phyloP scores from a whole-genome alignment of 2,113 vertebrate species.

The Labrus mixtus region DNA sequence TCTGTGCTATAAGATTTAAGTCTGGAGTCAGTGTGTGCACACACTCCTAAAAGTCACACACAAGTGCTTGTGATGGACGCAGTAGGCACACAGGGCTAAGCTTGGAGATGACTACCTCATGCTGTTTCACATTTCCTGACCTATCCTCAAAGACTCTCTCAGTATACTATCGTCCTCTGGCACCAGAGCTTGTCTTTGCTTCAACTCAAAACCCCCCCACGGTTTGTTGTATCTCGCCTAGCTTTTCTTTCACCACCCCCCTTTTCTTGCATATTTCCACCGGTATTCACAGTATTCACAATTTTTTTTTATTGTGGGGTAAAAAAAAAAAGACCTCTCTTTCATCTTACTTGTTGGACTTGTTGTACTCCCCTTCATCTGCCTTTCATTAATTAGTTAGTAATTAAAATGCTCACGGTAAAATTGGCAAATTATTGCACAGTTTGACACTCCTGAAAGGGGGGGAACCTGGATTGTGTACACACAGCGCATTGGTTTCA shows the following conservation, averaged over 20 bases:
- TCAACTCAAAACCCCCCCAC: not conserved
- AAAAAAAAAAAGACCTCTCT: not conserved
- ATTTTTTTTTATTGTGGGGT: not conserved
- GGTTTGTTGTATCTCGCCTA: not conserved
- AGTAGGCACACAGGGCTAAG: constrained; percentile 13
- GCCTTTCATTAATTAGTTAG: constrained; percentile 26
- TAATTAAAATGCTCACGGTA: constrained; percentile 70
- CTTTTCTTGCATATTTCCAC: constrained; percentile 2
- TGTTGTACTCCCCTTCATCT: not conserved
- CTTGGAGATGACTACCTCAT: constrained; percentile 44
- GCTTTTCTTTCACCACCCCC: not conserved
- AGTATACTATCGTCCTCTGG: constrained; percentile 10
- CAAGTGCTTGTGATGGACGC: not conserved
- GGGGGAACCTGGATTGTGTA: not conserved
- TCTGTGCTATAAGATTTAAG: constrained; percentile 26
- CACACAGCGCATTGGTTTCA: constrained; percentile 14
- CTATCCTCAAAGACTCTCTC: constrained; percentile 37
- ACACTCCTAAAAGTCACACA: not conserved
- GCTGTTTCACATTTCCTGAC: constrained; percentile 54
- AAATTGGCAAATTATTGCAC: constrained; percentile 64
- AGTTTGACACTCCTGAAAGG: constrained; percentile 51
- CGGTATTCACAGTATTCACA: not conserved
- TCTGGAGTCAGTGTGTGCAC: not conserved
- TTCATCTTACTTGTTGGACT: not conserved
- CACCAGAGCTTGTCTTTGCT: constrained; percentile 13